Percentiles rank a stretch among this genome's conserved stretches.
Conservation (phyloP, 2,113 vertebrate genomes). For the Misgurnus anguillicaudatus region DNA sequence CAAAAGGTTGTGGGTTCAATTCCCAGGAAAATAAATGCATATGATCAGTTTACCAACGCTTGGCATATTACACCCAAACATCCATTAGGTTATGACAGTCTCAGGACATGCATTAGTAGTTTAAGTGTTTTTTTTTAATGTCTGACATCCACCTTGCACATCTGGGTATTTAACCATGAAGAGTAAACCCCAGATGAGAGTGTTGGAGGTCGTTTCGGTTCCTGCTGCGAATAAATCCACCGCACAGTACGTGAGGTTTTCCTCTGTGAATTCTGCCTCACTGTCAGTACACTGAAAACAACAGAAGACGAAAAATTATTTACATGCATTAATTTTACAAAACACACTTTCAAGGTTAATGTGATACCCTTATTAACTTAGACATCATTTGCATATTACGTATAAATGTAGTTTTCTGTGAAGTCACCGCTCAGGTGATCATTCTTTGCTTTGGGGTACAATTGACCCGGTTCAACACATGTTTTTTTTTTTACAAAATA, state of each 20-base stretch:
- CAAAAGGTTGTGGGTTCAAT: too few species aligned
- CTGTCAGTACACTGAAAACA: conserved; percentile 39
- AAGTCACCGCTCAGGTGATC: too few species aligned
- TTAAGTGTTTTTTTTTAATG: neutral
- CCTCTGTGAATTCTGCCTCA: conserved; percentile 60
- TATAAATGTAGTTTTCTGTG: too few species aligned
- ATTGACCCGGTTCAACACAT: too few species aligned
- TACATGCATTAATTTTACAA: too few species aligned
- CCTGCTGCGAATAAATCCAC: conserved; percentile 73
- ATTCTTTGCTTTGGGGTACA: too few species aligned
- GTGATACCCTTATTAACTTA: too few species aligned
- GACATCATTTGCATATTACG: too few species aligned
- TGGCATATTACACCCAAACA: too few species aligned
- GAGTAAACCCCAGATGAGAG: conserved; percentile 71
- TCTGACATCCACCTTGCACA: conserved; percentile 69
- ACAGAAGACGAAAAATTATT: neutral
- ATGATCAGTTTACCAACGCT: too few species aligned
- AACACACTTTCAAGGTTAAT: too few species aligned
- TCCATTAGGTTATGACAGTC: neutral
- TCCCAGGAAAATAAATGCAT: too few species aligned
- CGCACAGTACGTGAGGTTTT: conserved; percentile 56
- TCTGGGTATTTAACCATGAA: conserved; percentile 69
- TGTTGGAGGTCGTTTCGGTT: conserved; percentile 74
- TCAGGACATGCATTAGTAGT: neutral
- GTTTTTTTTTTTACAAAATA: neutral